Conservation (phyloP, 92 coral and sea anemone genomes). For the Epizoanthus ramosus region DNA sequence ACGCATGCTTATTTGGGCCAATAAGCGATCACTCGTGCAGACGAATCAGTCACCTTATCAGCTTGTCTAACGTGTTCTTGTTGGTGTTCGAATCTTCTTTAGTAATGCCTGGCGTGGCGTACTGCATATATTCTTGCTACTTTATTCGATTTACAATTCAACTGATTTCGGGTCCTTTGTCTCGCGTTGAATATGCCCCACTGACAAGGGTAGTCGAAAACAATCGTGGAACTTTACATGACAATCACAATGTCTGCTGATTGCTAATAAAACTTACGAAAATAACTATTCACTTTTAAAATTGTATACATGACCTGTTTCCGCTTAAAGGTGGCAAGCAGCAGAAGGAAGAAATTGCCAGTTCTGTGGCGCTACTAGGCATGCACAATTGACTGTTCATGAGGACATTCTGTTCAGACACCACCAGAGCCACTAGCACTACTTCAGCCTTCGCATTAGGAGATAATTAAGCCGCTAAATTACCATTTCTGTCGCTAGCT, state of each 20-base stretch:
- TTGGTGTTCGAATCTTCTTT: neutral
- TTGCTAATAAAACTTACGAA: constrained; percentile 10
- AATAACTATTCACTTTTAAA: neutral
- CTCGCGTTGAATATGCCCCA: neutral
- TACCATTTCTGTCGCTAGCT: constrained; percentile 11
- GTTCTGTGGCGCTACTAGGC: neutral
- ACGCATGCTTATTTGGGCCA: neutral
- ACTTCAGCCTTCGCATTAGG: constrained; percentile 25
- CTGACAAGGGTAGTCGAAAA: neutral
- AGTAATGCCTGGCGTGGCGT: neutral
- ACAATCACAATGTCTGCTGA: constrained; percentile 41
- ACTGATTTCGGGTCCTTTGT: constrained; percentile 17
- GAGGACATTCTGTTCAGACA: neutral
- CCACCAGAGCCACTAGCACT: too few relatives aligned
- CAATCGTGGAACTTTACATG: constrained; percentile 34
- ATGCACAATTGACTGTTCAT: neutral
- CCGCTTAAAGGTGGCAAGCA: neutral
- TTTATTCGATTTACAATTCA: neutral
- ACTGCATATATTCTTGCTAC: neutral
- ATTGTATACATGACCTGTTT: neutral
- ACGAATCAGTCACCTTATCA: neutral
- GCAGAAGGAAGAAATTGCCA: neutral
- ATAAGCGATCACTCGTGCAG: too few relatives aligned
- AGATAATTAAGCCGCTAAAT: constrained; percentile 46
- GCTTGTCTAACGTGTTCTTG: neutral